Evolutionary conservation across 2,888 invertebrate genomes (phyloP), one percentile per base, ranked within the genome.

Genomic region (Lathronympha strigana): DNA sequence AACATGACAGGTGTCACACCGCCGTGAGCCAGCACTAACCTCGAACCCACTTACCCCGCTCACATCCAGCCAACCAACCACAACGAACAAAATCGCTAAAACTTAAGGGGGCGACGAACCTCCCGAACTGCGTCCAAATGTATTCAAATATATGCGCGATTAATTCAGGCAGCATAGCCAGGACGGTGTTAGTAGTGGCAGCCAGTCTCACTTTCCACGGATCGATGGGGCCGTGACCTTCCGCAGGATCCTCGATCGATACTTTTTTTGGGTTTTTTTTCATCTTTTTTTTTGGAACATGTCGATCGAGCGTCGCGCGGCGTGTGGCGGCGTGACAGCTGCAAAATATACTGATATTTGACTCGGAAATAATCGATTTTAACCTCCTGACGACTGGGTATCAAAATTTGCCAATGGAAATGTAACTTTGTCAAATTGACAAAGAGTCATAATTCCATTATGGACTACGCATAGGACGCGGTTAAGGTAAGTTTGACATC

Each of bases 111-210:
- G 87, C 90, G 88, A 88, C 90, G 89, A 90, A 87, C 87, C 80
- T 83, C 79, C 87, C 87, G 84, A 86, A 87, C 86, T 81, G 84
- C 86, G 87, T 82, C 85, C 85, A 84, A 84, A 84, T 85, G 81
- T 85, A 92, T 92, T 92, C 92, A 92, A 92, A 92, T 92, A 87
- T 92, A 92, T 92, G 92, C 92, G 91, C 91, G 92, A 92, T 92
- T 92, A 92, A 92, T 92, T 92, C 92, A 92, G 92, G 80, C 88
- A 88, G 92, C 92, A 92, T 92, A 90, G 91, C 90, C 91, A 86
- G 91, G 86, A 89, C 90, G 90, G 92, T 92, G 92, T 92, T 90
- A 92, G 90, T 92, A 90, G 92, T 91, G 88, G 88, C 90, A 85
- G 86, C 63, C 86, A 83, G 88, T 89, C 92, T 92, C 92, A 90